Percentiles rank a stretch among this genome's conserved stretches.
Evolutionary conservation across 2,888 invertebrate species (phyloP).

Genomic region (Siphonodentalium dalli): DNA sequence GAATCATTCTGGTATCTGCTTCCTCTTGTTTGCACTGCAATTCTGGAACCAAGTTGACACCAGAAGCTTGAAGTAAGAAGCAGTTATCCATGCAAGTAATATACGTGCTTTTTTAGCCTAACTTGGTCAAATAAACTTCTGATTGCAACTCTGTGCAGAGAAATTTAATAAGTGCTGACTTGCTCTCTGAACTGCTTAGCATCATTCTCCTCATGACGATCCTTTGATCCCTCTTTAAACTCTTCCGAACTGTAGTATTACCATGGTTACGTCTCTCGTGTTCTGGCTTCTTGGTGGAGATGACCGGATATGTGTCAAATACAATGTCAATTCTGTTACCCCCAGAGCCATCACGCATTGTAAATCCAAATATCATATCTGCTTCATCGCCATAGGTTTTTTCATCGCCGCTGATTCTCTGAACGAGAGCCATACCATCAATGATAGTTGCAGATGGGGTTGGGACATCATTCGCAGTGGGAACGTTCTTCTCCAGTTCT

Average conservation of each 20-base stretch:
- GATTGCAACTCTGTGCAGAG: slow-evolving; percentile 19
- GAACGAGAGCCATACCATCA: slow-evolving; percentile 27
- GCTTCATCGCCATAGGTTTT: slow-evolving; percentile 18
- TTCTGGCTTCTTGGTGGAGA: slow-evolving; percentile 28
- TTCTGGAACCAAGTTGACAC: slow-evolving; percentile 6
- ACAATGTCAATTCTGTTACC: slow-evolving; percentile 25
- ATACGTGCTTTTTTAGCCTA: slow-evolving; percentile 24
- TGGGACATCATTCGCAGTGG: slow-evolving; percentile 15
- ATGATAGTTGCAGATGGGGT: slow-evolving; percentile 18
- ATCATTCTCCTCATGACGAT: background rate
- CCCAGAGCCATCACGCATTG: slow-evolving; percentile 10
- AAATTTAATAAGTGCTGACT: slow-evolving; percentile 6
- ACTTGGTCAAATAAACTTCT: background rate
- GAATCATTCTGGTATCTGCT: slow-evolving; percentile 29
- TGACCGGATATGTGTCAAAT: slow-evolving; percentile 26
- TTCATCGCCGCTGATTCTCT: slow-evolving; percentile 21
- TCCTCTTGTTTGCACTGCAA: slow-evolving; percentile 28
- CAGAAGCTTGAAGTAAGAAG: slow-evolving; percentile 13
- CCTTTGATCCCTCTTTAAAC: background rate
- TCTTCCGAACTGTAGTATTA: background rate
- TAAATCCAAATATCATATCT: slow-evolving; percentile 7
- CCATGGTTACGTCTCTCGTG: slow-evolving; percentile 10
- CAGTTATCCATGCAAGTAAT: slow-evolving; percentile 24
- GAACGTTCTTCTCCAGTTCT: slow-evolving; percentile 16
- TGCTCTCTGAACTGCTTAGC: background rate